Evolutionary conservation across 2,797 vertebrate genomes (phyloP).

Genomic region (Gymnothorax reevesii): DNA sequence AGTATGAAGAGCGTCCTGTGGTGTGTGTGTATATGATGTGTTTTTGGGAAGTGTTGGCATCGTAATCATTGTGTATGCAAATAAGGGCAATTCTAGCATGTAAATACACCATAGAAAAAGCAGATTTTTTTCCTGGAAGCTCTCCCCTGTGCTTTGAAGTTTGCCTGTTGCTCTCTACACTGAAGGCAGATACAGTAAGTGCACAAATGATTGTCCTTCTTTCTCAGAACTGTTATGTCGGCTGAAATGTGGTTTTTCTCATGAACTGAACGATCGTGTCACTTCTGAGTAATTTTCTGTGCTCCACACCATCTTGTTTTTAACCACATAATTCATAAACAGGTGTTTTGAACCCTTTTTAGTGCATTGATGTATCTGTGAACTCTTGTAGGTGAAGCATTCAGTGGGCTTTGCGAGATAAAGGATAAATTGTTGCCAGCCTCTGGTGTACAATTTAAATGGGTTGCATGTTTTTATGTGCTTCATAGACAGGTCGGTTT

Average conservation of each 20-base stretch:
- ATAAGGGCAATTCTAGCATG: background rate
- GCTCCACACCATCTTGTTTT: background rate
- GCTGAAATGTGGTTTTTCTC: conserved; percentile 31
- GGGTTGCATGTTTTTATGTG: no score
- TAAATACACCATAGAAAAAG: background rate
- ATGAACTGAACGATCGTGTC: conserved; percentile 18
- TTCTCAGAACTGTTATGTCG: conserved; percentile 19
- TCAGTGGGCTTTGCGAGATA: background rate
- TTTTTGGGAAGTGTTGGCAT: background rate
- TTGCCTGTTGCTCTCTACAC: background rate
- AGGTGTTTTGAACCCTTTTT: background rate
- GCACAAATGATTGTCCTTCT: background rate
- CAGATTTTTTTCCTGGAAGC: background rate
- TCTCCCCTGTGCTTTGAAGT: background rate
- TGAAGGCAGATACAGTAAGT: background rate
- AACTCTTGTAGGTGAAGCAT: background rate
- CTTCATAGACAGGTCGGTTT: background rate
- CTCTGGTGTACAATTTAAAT: background rate
- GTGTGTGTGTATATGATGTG: background rate
- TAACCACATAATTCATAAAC: conserved; percentile 22
- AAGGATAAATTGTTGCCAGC: background rate
- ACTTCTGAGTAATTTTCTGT: conserved; percentile 24
- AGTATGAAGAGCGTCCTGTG: background rate
- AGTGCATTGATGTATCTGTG: background rate
- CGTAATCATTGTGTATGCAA: background rate